Evolutionary conservation across 2,113 vertebrate genomes (phyloP).

Genomic region (Aegithalos caudatus): DNA sequence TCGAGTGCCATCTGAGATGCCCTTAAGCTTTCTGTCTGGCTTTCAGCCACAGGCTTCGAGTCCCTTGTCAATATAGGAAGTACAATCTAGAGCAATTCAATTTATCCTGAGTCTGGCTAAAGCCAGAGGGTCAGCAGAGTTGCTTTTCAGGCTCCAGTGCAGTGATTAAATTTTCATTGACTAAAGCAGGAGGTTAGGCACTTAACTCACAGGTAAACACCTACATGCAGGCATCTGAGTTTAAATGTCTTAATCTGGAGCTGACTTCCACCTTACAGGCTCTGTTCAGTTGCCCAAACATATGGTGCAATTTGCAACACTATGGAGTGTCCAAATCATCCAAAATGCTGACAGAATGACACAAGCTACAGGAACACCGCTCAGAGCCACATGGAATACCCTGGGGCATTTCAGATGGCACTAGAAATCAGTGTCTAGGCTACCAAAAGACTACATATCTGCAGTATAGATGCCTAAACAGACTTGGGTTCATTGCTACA

Average conservation of each 20-base stretch:
- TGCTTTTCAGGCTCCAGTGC: background rate
- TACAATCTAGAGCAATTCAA: slow-evolving; percentile 10
- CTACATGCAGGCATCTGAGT: background rate
- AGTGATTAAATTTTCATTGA: slow-evolving; percentile 53
- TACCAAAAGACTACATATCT: background rate
- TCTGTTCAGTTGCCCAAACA: slow-evolving; percentile 1
- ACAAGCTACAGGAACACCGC: background rate
- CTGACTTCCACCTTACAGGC: background rate
- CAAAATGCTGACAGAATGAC: slow-evolving; percentile 25
- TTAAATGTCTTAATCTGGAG: slow-evolving; percentile 20
- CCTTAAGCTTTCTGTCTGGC: background rate
- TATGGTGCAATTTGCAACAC: background rate
- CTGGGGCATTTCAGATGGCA: slow-evolving; percentile 24
- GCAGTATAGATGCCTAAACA: background rate
- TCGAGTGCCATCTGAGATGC: background rate
- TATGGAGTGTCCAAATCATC: background rate
- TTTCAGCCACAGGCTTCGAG: background rate
- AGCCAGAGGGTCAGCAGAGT: background rate
- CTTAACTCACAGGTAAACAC: background rate
- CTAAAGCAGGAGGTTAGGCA: background rate
- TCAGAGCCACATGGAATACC: slow-evolving; percentile 27
- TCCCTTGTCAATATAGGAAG: background rate
- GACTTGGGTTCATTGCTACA: background rate
- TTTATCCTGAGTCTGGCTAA: background rate
- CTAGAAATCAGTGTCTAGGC: background rate